Base-by-base conservation (phyloP, 2,888 invertebrate species). In the Agrochola litura region DNA sequence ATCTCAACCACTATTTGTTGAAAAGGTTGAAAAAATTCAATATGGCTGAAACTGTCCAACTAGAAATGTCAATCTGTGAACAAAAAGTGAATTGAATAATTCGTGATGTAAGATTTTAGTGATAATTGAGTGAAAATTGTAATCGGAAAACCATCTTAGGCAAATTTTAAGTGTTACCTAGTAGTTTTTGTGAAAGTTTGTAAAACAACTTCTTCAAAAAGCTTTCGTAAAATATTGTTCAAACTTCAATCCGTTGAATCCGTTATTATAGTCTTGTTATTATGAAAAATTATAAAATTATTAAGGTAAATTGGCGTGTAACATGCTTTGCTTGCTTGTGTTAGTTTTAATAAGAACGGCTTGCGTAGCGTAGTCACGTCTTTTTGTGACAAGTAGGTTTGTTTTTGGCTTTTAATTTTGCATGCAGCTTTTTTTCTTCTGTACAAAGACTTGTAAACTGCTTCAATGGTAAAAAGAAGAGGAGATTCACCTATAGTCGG, bases 401-500 rank as follows among this genome's bases (percentile, higher is more conserved):
- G 30, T 37, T 30, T 49, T 9, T 58, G 9, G 16, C 56, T n/a
- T 12, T 37, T 68, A 0, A 16, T 37, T 37, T 37, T 37, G 68
- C 37, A 58, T 56, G 37, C n/a, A 37, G n/a, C 58, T 58, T 37
- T 37, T 22, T 58, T 56, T 58, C 16, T 68, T 56, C 3, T 6
- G 0, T 16, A 3, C 0, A 16, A 0, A n/a, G 14, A 67, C 6
- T 37, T n/a, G 5, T 16, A 14, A 52, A 22, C 52, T 14, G 22
- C 22, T 9, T n/a, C 22, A 37, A 3, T 37, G 16, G 9, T 37
- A 54, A 37, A 10, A 9, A 56, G n/a, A 37, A n/a, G 3, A 37
- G 10, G 37, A n/a, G 1, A 6, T n/a, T 6, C 37, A 16, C 6
- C 22, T 52, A 14, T 52, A 67, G 14, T n/a, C 16, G 0, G 22